Conservation (phyloP, 2,888 invertebrate species). For the Lasius fuliginosus region DNA sequence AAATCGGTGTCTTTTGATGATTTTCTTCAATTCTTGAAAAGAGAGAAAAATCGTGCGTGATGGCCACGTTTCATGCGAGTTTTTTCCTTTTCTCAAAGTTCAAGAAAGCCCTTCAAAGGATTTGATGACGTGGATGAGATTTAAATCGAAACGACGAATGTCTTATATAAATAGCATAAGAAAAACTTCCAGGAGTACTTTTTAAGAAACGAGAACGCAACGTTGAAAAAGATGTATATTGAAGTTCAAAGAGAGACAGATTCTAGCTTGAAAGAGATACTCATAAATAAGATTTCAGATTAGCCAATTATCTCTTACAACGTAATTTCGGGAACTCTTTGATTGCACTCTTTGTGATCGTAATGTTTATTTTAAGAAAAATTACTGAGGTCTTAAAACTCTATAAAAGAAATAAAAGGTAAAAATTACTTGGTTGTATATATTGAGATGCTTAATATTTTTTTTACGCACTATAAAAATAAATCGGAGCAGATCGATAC, state of each 20-base stretch:
- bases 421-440: slow-evolving; percentile 5
- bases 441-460: not conserved
- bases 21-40: not conserved
- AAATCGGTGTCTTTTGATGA: not conserved
- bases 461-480: not conserved
- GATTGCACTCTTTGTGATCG: not conserved
- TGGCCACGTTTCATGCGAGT: not conserved
- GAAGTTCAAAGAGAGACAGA: not conserved
- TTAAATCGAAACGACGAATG: not conserved
- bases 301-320: not conserved
- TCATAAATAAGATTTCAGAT: not conserved
- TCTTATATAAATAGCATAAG: not conserved
- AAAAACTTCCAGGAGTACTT: not conserved
- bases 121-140: not conserved
- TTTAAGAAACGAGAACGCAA: not conserved
- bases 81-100: not conserved
- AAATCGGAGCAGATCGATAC: slow-evolving; percentile 4
- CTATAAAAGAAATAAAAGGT: not conserved
- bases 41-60: not conserved
- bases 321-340: not conserved
- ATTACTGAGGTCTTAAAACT: not conserved
- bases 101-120: not conserved
- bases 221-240: not conserved
- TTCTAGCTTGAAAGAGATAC: not conserved
- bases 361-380: not conserved